Evolutionary conservation across 2,888 invertebrate genomes (phyloP), one percentile per base, ranked within the genome.

Genomic region (Eledona agricola): DNA sequence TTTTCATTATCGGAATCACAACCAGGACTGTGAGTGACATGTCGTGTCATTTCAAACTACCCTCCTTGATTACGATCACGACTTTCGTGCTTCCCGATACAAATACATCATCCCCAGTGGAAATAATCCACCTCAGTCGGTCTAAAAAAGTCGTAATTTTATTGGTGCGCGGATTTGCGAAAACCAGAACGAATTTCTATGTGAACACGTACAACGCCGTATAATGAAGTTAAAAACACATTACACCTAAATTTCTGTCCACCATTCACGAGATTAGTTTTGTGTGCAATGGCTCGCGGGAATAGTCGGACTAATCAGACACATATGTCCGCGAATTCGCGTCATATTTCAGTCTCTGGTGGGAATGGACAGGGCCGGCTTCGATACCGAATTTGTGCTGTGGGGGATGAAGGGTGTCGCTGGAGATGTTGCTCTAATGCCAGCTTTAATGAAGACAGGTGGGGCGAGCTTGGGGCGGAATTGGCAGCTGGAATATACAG

Each of bases 241-340:
- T 59, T 57, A 57, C 54, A 54, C 45, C 56, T 32, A 43, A 55
- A 51, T 56, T 40, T 57, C 42, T 51, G 52, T 49, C 43, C 49
- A 54, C 43, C 43, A 54, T 22, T 43, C 26, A 31, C 40, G 49
- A 54, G 54, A 64, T 64, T 64, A 62, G 60, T 64, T 64, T 64
- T 62, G 58, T 63, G 59, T 51, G 58, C 60, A 49, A 49, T 49
- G 29, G 43, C 64, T 56, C 59, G 20, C 31, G 60, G 58, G 62
- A 55, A 60, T 58, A 58, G 57, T 43, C 56, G 43, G 51, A 59
- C 62, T 64, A 64, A 64, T 64, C 62, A 64, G 61, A 55, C 57
- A 55, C 59, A 62, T 57, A 60, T 61, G 59, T 60, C 52, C 47
- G 51, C 58, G 49, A 58, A 57, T 59, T 59, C 58, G 53, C 58